Evolutionary conservation across 2,888 invertebrate genomes (phyloP), one percentile per base, ranked within the genome.

Genomic region (Watsonalla binaria): DNA sequence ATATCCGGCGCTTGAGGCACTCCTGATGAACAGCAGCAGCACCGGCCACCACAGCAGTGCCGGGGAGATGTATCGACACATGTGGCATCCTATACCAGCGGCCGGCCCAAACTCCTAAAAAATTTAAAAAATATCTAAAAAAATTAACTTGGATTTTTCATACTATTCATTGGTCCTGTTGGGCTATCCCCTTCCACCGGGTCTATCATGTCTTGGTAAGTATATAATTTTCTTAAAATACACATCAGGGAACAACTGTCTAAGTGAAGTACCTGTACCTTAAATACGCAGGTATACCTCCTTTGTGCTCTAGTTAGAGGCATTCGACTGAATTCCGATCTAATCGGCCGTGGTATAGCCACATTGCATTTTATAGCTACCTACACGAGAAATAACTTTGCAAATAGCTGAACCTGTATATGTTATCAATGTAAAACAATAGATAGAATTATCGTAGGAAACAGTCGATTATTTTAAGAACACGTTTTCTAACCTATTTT

Each of bases 251-350:
- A 48, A 48, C 1, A 48, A n/a, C 48, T 35, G 14, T 42, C 11
- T 11, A 11, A 42, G 11, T 42, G 42, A 42, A 11, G 8, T 11
- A 42, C 42, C 8, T 39, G 9, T 9, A 39, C 35, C 48, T 48
- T 48, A 35, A 35, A 48, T 48, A 46, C 47, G 54, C 51, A 58
- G 51, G 51, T 45, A 49, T 51, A 51, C 54, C 42, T 55, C 62
- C 61, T 72, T 76, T 74, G 71, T 76, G 58, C 49, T 59, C 65
- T 56, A 69, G 62, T 74, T 69, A 65, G 24, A 65, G 56, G 58
- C 54, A 62, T 65, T 60, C 51, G 48, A 51, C 56, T 56, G 60
- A 61, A 65, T 61, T 64, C 64, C 65, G 62, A 57, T 58, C 61
- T 68, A 70, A 62, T 65, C 66, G 61, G 51, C 61, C 7, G 11